A percentile compares a stretch with the other conserved stretches of the same genome.
Conservation (phyloP, 2,797 vertebrate species). For the Capromys pilorides region DNA sequence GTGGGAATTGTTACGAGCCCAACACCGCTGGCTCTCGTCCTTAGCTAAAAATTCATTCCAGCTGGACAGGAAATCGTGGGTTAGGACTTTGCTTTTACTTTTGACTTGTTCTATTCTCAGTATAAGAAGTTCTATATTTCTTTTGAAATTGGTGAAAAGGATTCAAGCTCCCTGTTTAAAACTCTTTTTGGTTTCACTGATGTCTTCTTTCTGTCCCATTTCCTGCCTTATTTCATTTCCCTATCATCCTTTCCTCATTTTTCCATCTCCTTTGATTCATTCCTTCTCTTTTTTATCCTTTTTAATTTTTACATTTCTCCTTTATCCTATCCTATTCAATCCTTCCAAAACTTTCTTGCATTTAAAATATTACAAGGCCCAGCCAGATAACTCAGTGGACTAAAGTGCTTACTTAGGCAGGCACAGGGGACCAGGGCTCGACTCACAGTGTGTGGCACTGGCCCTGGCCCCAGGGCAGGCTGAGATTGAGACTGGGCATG, state of each 20-base stretch:
- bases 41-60: constrained; percentile 50
- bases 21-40: background rate
- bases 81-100: constrained; percentile 51
- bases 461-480: too few species aligned
- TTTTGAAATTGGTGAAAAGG: constrained; percentile 46
- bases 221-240: background rate
- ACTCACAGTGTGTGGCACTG: too few species aligned
- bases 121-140: constrained; percentile 35
- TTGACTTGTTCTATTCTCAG: constrained; percentile 22
- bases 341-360: constrained; percentile 1
- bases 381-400: too few species aligned
- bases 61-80: constrained; percentile 64
- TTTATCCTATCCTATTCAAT: background rate
- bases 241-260: background rate
- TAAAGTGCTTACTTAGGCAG: too few species aligned
- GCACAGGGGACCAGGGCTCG: too few species aligned
- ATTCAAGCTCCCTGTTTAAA: background rate
- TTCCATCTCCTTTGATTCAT: background rate
- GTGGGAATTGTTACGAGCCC: background rate
- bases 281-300: constrained; percentile 18
- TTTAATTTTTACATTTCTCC: background rate
- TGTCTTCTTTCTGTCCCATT: constrained; percentile 19
- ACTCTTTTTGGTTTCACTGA: background rate
- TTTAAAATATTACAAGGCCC: background rate
- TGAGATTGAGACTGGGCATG: too few species aligned